Conservation (phyloP, 2,888 invertebrate species). For the Poecilobothrus nobilitatus region DNA sequence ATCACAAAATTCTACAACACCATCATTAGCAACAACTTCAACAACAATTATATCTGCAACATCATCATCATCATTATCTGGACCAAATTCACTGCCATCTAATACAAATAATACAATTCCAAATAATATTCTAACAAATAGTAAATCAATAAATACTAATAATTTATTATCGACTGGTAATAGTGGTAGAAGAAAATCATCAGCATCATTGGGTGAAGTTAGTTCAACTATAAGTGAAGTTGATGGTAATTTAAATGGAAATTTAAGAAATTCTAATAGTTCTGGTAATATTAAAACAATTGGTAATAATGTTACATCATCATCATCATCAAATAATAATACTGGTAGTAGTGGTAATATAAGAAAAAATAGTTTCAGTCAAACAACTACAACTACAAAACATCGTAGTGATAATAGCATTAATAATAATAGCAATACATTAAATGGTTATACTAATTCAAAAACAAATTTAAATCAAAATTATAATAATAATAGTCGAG, state of each 20-base stretch:
- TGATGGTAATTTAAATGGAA: background rate
- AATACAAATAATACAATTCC: constrained; percentile 19
- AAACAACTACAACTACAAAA: constrained; percentile 1
- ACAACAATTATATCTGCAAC: constrained; percentile 17
- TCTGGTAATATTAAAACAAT: background rate
- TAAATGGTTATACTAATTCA: constrained; percentile 16
- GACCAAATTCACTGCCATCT: constrained; percentile 20
- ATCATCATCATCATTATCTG: constrained; percentile 20
- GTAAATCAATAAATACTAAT: background rate
- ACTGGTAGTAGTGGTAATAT: background rate
- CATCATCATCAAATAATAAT: constrained; percentile 12
- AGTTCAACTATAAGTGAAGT: background rate
- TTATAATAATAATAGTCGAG: constrained; percentile 27
- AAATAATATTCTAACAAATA: constrained; percentile 19
- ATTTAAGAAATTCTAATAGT: background rate
- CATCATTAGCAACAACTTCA: constrained; percentile 22
- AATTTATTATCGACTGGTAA: background rate
- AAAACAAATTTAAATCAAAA: constrained; percentile 25
- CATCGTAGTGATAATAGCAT: constrained; percentile 13
- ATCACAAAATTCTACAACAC: constrained; percentile 25
- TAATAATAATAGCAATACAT: constrained; percentile 8
- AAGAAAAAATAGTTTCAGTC: background rate
- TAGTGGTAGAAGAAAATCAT: constrained; percentile 5
- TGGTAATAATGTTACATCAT: background rate
- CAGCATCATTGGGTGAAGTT: background rate